Conservation (phyloP, 2,888 invertebrate species). For the Melanostoma scalare region DNA sequence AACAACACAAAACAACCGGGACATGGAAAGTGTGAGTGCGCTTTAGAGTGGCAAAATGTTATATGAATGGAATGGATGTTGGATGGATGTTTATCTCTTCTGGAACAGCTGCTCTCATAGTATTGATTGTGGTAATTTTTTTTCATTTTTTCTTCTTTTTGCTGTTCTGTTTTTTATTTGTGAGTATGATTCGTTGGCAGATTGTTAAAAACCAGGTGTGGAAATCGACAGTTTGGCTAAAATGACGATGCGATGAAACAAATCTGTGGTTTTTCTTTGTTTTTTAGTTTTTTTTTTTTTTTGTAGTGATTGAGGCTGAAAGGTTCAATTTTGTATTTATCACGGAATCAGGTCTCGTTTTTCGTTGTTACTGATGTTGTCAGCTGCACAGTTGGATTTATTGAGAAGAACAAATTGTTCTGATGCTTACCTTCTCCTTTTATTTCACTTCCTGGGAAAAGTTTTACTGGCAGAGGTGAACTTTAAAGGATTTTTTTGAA, state of each 20-base stretch:
- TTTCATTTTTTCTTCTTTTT: constrained; percentile 5
- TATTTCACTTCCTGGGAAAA: constrained; percentile 9
- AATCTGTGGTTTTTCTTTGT: constrained; percentile 22
- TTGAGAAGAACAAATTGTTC: constrained; percentile 4
- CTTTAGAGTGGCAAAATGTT: constrained; percentile 41
- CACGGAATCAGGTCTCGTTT: constrained; percentile 2
- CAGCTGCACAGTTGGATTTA: constrained; percentile 25
- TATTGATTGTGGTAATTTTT: constrained; percentile 27
- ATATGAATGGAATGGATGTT: constrained; percentile 23
- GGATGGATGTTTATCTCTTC: constrained; percentile 64
- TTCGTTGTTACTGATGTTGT: constrained; percentile 1
- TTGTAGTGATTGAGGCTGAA: constrained; percentile 36
- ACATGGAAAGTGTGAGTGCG: constrained; percentile 34
- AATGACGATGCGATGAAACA: constrained; percentile 61
- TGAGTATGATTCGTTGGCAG: constrained; percentile 47
- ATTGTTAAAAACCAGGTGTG: constrained; percentile 63
- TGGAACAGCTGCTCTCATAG: constrained; percentile 57
- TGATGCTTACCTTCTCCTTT: constrained; percentile 9
- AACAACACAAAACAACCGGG: not conserved
- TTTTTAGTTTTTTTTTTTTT: too few relatives aligned
- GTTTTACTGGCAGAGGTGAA: constrained; percentile 11
- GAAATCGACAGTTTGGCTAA: constrained; percentile 64
- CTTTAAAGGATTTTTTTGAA: not conserved
- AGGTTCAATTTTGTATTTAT: constrained; percentile 21
- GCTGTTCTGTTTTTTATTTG: constrained; percentile 9